Evolutionary conservation across 2,888 invertebrate species (phyloP).

Genomic region (Himalopsyche anomala): DNA sequence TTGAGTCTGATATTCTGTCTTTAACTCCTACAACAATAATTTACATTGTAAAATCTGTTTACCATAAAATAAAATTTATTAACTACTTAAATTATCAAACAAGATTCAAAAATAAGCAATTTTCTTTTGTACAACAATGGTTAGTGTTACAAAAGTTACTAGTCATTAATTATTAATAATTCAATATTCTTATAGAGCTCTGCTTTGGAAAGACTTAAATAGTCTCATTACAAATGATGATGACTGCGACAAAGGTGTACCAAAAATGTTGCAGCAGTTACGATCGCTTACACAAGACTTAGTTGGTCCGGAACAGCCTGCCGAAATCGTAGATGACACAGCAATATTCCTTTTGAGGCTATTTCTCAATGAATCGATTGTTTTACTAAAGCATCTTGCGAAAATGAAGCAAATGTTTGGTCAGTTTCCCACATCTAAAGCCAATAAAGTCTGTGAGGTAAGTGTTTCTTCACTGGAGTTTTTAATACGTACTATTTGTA

Average conservation of each 20-base stretch:
- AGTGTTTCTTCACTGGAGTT: constrained; percentile 53
- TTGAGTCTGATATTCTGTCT: too few species aligned
- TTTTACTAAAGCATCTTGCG: constrained; percentile 78
- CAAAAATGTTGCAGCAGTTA: constrained; percentile 71
- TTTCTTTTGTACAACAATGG: not conserved
- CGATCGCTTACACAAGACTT: constrained; percentile 71
- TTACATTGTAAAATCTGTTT: too few species aligned
- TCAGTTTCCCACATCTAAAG: constrained; percentile 74
- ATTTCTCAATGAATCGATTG: constrained; percentile 78
- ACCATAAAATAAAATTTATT: too few species aligned
- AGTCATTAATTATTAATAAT: too few species aligned
- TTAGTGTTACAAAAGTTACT: too few species aligned
- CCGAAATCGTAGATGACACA: constrained; percentile 80
- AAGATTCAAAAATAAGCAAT: not conserved
- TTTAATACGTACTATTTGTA: not conserved
- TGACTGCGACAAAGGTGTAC: constrained; percentile 69
- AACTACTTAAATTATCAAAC: not conserved
- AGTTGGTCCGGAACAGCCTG: constrained; percentile 77
- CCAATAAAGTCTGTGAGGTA: constrained; percentile 79
- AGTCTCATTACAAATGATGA: constrained; percentile 71
- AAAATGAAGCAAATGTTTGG: constrained; percentile 80
- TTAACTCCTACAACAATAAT: too few species aligned
- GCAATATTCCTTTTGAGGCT: constrained; percentile 78
- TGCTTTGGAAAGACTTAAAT: constrained; percentile 75
- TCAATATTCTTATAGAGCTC: constrained; percentile 69